Evolutionary conservation across 2,888 invertebrate genomes (phyloP), one percentile per base, ranked within the genome.

Genomic region (Spilosoma lubricipeda): DNA sequence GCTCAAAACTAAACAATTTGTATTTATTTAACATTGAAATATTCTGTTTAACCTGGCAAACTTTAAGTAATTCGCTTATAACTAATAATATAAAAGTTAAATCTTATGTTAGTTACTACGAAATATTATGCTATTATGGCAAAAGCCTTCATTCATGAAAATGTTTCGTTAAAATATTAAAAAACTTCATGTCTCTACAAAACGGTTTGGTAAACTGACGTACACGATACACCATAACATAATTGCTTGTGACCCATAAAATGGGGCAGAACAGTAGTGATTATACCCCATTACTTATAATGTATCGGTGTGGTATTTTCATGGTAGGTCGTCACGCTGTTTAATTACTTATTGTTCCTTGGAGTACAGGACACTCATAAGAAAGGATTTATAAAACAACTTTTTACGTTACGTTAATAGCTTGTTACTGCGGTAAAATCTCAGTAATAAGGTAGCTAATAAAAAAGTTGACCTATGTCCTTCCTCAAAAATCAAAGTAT

Each of bases 251-350:
- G 82, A 81, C 82, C 82, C 81, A 82, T 82, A 82, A 81, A 84
- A 48, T 70, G 77, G 63, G 73, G 79, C 75, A 77, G 78, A 78
- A 79, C 82, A 81, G 79, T 70, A 73, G 81, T 86, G 75, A 87
- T 86, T 86, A 86, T 72, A 75, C 80, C 70, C 82, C 81, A 85
- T 87, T 86, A 85, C 80, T 77, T 79, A 70, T 73, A 77, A 77
- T 77, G 74, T 67, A 76, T 83, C 79, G 78, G 78, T 76, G 73
- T 72, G 76, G 74, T 76, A 81, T 77, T 82, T 82, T 74, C 82
- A 81, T 81, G 82, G 82, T 74, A 82, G 78, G 72, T 72, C 88
- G 90, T 90, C 90, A 90, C 88, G 90, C 80, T 80, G 82, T 30
- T 82, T 89, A 90, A 90, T 90, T 90, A 84, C 83, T 68, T 65